Evolutionary conservation across 2,797 vertebrate genomes (phyloP).

Genomic region (Poeciliopsis infans): DNA sequence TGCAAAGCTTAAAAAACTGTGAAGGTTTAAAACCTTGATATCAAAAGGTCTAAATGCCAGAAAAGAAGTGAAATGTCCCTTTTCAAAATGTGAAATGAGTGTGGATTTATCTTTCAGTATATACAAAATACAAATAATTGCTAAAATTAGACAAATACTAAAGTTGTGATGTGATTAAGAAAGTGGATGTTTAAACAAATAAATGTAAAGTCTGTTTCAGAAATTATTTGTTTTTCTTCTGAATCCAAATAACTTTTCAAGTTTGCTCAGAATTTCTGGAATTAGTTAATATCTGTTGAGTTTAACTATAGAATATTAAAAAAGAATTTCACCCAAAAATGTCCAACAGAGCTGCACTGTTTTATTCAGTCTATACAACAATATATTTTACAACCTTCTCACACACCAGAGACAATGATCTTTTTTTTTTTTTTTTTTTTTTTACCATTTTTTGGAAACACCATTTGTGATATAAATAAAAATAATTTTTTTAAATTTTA

Average conservation of each 20-base stretch:
- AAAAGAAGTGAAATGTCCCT: neutral
- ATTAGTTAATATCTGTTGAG: neutral
- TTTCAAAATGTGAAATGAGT: neutral
- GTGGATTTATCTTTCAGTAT: neutral
- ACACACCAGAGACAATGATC: conserved; percentile 63
- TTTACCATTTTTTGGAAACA: conserved; percentile 50
- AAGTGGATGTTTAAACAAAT: neutral
- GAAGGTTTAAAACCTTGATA: neutral
- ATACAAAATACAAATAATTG: neutral
- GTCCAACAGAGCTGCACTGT: conserved; percentile 23
- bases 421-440: conserved; percentile 8
- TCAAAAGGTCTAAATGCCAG: neutral
- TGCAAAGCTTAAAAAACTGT: neutral
- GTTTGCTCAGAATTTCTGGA: neutral
- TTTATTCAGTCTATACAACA: conserved; percentile 69
- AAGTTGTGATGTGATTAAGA: neutral
- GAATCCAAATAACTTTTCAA: neutral
- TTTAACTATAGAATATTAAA: neutral
- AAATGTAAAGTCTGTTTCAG: neutral
- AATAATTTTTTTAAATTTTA: conserved; percentile 50
- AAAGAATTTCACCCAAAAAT: conserved; percentile 12
- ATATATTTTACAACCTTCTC: conserved; percentile 62
- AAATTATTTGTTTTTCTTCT: neutral
- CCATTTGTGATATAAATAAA: conserved; percentile 43
- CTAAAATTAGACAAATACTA: neutral